These are phyloP conservation scores for Triops cancriformis DNA, from an alignment of 1,140 invertebrate species.

Conservation along the genomic window DNA sequence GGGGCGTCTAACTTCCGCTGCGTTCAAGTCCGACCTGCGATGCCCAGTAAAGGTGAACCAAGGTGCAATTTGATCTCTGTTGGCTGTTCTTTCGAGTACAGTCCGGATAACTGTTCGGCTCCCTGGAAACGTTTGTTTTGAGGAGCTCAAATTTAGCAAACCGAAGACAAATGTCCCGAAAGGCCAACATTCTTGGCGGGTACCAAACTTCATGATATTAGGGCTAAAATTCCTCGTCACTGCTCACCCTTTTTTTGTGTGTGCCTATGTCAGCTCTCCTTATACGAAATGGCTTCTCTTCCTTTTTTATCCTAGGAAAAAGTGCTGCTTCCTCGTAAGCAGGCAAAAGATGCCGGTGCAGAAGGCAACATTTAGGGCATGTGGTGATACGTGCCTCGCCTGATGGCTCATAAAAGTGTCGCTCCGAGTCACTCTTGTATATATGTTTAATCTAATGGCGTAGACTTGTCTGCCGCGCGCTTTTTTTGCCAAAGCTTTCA, in stretches of 20 bases:
- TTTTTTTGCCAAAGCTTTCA: background rate
- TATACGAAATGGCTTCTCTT: background rate
- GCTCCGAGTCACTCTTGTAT: constrained; percentile 12
- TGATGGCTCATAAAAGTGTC: constrained; percentile 13
- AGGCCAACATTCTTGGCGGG: no score
- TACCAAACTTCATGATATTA: no score
- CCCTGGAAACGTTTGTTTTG: no score
- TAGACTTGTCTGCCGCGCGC: background rate
- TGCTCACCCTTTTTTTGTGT: background rate
- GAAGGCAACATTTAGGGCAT: constrained; percentile 2
- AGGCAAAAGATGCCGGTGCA: background rate
- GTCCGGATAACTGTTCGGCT: no score
- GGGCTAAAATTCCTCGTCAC: background rate
- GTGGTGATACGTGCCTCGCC: constrained; percentile 8
- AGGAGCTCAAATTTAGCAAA: no score
- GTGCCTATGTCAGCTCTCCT: no score
- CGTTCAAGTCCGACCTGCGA: no score
- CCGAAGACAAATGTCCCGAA: no score
- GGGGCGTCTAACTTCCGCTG: no score
- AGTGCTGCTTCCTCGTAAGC: background rate
- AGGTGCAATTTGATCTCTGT: no score
- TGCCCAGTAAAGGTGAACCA: no score
- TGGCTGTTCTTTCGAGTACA: no score
- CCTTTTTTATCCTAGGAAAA: background rate
- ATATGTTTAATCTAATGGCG: constrained; percentile 14